These are phyloP conservation scores for Verasper variegatus DNA, from an alignment of 2,113 vertebrate genomes.

Conservation along the genomic window DNA sequence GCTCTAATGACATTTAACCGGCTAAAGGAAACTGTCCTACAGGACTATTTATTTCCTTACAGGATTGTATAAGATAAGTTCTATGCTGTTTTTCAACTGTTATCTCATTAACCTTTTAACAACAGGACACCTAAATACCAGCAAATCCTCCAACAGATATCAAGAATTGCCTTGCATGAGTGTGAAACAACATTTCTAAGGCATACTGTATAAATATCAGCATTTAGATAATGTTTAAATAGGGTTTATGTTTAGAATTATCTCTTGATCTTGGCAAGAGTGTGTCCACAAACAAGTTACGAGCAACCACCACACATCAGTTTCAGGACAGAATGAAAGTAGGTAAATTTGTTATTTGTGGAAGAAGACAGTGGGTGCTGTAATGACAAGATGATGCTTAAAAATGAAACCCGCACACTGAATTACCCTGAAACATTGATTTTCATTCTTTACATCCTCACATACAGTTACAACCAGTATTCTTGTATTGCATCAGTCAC, in stretches of 20 bases:
- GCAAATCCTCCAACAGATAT: constrained; percentile 3
- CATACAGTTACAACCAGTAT: too few relatives aligned
- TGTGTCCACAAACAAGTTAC: not conserved
- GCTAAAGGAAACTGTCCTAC: not conserved
- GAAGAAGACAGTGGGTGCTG: not conserved
- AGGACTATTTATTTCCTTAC: constrained; percentile 8
- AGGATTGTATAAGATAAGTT: not conserved
- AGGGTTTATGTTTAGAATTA: not conserved
- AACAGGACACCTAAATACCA: constrained; percentile 8
- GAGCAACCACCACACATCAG: not conserved
- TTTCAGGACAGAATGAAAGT: not conserved
- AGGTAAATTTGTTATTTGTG: too few relatives aligned
- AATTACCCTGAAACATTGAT: not conserved
- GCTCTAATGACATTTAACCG: constrained; percentile 1
- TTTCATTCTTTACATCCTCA: too few relatives aligned
- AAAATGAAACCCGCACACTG: not conserved
- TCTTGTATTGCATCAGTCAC: not conserved
- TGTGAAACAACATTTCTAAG: not conserved
- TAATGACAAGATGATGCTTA: not conserved
- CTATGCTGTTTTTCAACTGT: constrained; percentile 2
- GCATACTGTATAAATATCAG: not conserved
- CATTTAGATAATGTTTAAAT: not conserved
- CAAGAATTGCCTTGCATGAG: not conserved
- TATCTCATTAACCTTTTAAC: constrained; percentile 6
- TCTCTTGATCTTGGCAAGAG: not conserved